A percentile compares a stretch with the other conserved stretches of the same genome.
Evolutionary conservation across 1,140 invertebrate genomes (phyloP).

Genomic region (Trissolcus basalis): DNA sequence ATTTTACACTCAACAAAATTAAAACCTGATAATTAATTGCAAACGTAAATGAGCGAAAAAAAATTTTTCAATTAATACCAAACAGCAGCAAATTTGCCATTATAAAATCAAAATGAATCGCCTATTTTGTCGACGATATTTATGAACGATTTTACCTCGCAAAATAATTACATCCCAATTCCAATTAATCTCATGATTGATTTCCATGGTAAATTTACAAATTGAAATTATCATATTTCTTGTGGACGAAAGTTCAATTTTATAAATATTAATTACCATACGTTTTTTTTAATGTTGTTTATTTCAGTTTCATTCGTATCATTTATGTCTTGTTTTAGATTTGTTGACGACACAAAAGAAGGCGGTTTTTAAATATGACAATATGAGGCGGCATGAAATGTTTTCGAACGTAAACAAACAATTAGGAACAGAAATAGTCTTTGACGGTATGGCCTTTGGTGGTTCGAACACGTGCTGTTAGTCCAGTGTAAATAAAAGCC

Average conservation of each 20-base stretch:
- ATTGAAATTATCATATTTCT: neutral
- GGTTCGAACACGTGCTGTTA: conserved; percentile 26
- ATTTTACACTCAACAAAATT: no score
- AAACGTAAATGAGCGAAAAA: no score
- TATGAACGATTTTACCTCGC: neutral
- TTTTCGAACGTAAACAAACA: conserved; percentile 21
- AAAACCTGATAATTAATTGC: no score
- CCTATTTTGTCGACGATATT: no score
- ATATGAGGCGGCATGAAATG: no score
- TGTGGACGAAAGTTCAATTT: no score
- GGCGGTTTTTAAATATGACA: neutral
- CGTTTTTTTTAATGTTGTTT: neutral
- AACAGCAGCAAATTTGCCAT: neutral
- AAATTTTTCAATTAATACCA: no score
- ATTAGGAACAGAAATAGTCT: conserved; percentile 17
- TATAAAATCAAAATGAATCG: neutral
- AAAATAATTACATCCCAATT: neutral
- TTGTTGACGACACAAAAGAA: no score
- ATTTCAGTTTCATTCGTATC: no score
- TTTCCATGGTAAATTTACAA: neutral
- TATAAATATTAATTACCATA: no score
- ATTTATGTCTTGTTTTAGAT: no score
- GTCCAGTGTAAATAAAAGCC: conserved; percentile 34
- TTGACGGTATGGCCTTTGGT: neutral
- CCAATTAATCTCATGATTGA: conserved; percentile 3